Conservation (phyloP, 2,888 invertebrate species). For the Pyrocoelia pectoralis region DNA sequence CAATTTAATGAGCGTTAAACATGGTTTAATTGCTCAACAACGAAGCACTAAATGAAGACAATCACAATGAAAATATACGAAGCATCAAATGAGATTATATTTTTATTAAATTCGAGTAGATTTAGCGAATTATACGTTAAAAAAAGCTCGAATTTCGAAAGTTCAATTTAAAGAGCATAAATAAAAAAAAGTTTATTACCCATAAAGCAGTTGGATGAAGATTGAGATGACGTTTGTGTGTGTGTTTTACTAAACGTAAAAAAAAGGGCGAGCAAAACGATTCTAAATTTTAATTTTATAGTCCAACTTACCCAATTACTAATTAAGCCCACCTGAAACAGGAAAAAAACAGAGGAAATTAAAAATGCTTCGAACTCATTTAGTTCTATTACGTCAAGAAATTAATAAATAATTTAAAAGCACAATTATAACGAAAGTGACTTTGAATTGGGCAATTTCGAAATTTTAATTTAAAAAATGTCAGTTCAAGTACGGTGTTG, state of each 20-base stretch:
- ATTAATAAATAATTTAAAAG: background rate
- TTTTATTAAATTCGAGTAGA: constrained; percentile 1
- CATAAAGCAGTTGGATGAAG: background rate
- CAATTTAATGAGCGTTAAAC: no score
- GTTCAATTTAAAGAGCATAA: constrained; percentile 1
- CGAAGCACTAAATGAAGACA: background rate
- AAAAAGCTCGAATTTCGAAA: background rate
- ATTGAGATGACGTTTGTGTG: constrained; percentile 1
- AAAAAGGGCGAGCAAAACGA: background rate
- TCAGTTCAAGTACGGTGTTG: constrained; percentile 3
- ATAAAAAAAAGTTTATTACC: constrained; percentile 1
- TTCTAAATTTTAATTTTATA: constrained; percentile 3
- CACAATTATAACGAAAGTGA: constrained; percentile 3
- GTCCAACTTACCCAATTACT: background rate
- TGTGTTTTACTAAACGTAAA: background rate
- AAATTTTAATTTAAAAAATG: constrained; percentile 10
- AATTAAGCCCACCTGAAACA: constrained; percentile 8
- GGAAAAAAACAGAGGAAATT: background rate
- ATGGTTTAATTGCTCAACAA: background rate
- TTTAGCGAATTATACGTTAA: background rate
- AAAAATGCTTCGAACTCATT: background rate
- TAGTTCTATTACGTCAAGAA: background rate
- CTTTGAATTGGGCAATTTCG: constrained; percentile 5
- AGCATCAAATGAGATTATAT: background rate
- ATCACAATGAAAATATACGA: background rate